These are phyloP conservation scores for Phalacrocorax pelagicus DNA, from an alignment of 2,113 vertebrate genomes.

Conservation along the genomic window DNA sequence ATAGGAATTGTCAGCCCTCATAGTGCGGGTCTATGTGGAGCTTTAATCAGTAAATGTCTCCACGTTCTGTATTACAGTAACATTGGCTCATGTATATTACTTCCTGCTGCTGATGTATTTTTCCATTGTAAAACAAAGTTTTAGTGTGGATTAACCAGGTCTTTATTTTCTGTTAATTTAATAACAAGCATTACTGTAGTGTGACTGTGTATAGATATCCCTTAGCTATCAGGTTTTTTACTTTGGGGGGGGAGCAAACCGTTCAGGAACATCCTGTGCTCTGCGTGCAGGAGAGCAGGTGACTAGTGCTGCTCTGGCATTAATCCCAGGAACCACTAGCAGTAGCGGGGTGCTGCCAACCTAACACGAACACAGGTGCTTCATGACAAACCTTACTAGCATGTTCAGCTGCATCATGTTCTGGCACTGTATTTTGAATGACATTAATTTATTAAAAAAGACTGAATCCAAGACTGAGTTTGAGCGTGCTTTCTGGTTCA, in stretches of 20 bases:
- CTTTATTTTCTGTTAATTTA: slow-evolving; percentile 91
- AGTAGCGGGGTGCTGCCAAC: slow-evolving; percentile 77
- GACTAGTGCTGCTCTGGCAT: slow-evolving; percentile 81
- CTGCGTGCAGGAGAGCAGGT: slow-evolving; percentile 78
- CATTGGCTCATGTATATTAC: slow-evolving; percentile 85
- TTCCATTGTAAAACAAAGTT: slow-evolving; percentile 85
- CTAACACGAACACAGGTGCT: slow-evolving; percentile 92
- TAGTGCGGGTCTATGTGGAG: slow-evolving; percentile 80
- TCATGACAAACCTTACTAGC: slow-evolving; percentile 90
- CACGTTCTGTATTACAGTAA: slow-evolving; percentile 80
- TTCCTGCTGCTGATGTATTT: slow-evolving; percentile 92
- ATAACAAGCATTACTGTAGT: slow-evolving; percentile 97
- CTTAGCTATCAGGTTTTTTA: slow-evolving; percentile 74
- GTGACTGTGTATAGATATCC: slow-evolving; percentile 87
- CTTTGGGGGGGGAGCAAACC: slow-evolving; percentile 67
- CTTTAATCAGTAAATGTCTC: slow-evolving; percentile 75
- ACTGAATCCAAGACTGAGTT: slow-evolving; percentile 38
- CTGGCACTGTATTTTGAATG: slow-evolving; percentile 99
- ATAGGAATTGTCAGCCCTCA: slow-evolving; percentile 73
- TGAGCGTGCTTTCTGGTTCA: background rate
- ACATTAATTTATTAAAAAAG: slow-evolving; percentile 99
- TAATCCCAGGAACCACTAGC: slow-evolving; percentile 90
- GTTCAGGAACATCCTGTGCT: slow-evolving; percentile 85
- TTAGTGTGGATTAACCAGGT: slow-evolving; percentile 87
- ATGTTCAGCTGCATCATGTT: slow-evolving; percentile 98